Base-by-base conservation (phyloP, 2,797 vertebrate genomes). In the Scolopax bukidnonensis region DNA sequence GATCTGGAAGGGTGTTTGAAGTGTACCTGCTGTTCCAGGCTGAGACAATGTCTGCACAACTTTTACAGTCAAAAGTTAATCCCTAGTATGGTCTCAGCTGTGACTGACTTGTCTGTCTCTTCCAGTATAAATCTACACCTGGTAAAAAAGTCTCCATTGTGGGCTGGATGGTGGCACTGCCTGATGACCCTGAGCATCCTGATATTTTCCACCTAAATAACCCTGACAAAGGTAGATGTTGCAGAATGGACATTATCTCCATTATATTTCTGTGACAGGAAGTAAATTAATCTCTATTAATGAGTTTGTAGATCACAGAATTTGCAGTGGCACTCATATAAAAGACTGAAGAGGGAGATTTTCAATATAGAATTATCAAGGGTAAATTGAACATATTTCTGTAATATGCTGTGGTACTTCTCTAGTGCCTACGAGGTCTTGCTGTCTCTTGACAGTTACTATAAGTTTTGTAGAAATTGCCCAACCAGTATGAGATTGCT, bases 131-230 rank as follows among this genome's bases (percentile, higher is more conserved):
- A 96, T 99, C 99, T 71, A 98, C 98, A 45, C 98, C 99, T 25
- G 98, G 99, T 94, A 99, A 99, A 97, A 99, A 99, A 95, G 98
- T 99, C 69, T 99, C 98, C 68, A 91, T 99, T 47, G 97, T 98
- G 53, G 99, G 99, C 75, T 99, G 99, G 99, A 99, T 99, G 98
- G 99, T 99, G 81, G 98, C 98, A 59, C 98, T 99, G 84, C 99
- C 99, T 7, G 99, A 99, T 0, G 98, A 99, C 93, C 99, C 99
- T 1, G 98, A 99, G 89, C 98, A 99, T 96, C 99, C 99, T 12
- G 99, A 99, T 95, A 98, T 99, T 97, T 99, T 99, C 97, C 99
- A 99, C 96, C 98, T 99, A 73, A 99, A 99, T 82, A 99, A 99
- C 95, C 99, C 99, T 54, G 99, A 99, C 95, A 99, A 98, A 99